Evolutionary conservation across 2,797 vertebrate species (phyloP).

Genomic region (Takifugu rubripes): DNA sequence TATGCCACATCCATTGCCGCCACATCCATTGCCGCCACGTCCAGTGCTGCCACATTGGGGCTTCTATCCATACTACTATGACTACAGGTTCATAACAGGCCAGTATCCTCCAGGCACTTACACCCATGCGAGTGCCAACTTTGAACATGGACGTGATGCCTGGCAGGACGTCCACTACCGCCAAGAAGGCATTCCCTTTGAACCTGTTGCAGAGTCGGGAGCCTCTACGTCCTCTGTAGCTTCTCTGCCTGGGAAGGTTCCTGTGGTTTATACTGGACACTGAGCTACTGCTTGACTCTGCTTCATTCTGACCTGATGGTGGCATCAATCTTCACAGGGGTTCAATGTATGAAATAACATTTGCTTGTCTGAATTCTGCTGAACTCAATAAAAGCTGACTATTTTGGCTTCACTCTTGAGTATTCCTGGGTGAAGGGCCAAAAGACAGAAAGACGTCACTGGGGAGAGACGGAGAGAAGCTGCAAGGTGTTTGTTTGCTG

Average conservation of each 20-base stretch:
- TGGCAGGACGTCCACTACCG: background rate
- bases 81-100: background rate
- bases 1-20: too few relatives aligned
- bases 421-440: conserved; percentile 33
- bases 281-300: too few relatives aligned
- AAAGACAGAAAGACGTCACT: background rate
- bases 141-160: background rate
- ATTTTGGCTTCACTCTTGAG: background rate
- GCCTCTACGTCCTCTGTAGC: background rate
- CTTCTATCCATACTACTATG: background rate
- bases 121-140: background rate
- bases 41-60: background rate
- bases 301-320: too few relatives aligned
- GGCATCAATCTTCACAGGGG: too few relatives aligned
- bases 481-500: too few relatives aligned
- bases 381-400: too few relatives aligned
- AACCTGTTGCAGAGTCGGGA: background rate
- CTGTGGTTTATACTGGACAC: background rate
- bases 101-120: background rate
- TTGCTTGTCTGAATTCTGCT: too few relatives aligned
- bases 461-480: background rate
- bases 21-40: background rate
- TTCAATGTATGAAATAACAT: too few relatives aligned
- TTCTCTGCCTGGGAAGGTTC: background rate
- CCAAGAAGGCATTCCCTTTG: background rate